Evolutionary conservation across 2,888 invertebrate species (phyloP).

Genomic region (Eupithecia abbreviata): DNA sequence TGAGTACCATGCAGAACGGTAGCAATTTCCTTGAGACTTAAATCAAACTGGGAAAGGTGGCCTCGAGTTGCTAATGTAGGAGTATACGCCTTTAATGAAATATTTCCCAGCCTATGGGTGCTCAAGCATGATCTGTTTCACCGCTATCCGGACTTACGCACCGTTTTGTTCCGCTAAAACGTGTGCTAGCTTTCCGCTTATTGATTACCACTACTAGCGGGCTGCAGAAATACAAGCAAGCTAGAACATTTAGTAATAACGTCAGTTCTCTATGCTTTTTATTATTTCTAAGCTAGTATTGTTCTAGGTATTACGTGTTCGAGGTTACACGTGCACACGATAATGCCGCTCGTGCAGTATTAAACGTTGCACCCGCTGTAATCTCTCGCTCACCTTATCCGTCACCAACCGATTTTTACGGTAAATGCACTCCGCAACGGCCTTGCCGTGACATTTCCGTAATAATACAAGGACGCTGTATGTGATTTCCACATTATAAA

Average conservation of each 20-base stretch:
- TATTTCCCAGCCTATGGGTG: conserved; percentile 28
- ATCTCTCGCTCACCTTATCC: conserved; percentile 54
- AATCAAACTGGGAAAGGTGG: not conserved
- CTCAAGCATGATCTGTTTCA: conserved; percentile 37
- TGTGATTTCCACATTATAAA: conserved; percentile 32
- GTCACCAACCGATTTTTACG: conserved; percentile 45
- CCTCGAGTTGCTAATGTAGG: not conserved
- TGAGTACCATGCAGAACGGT: conserved; percentile 13
- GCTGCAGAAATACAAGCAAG: conserved; percentile 11
- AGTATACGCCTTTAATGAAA: conserved; percentile 9
- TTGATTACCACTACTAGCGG: conserved; percentile 30
- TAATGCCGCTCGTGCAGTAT: conserved; percentile 66
- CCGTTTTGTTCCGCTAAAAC: conserved; percentile 39
- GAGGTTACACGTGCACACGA: conserved; percentile 69
- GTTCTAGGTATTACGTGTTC: conserved; percentile 51
- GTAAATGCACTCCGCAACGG: conserved; percentile 39
- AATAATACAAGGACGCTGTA: conserved; percentile 31
- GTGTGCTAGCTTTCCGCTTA: conserved; percentile 41
- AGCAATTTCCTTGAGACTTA: not conserved
- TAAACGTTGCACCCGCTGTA: conserved; percentile 52
- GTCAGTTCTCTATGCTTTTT: not conserved
- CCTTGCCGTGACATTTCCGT: conserved; percentile 50
- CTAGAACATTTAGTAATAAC: not conserved
- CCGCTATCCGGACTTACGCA: conserved; percentile 38
- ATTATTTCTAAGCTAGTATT: conserved; percentile 11